Evolutionary conservation across 2,888 invertebrate species (phyloP).

Genomic region (Nowickia ferox): DNA sequence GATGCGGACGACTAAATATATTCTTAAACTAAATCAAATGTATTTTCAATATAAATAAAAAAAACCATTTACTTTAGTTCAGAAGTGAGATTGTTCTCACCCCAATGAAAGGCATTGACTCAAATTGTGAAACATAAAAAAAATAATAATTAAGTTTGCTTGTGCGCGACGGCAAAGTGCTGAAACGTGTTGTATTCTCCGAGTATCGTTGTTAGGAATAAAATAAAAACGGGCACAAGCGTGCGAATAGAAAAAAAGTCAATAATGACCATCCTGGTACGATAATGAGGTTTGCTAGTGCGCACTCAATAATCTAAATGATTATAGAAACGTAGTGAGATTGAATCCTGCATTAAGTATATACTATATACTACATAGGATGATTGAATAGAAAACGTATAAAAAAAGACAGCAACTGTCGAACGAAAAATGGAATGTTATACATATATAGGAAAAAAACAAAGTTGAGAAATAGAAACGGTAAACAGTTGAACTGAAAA

Average conservation of each 20-base stretch:
- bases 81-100: background rate
- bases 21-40: too few species aligned
- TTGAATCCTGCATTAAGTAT: too few species aligned
- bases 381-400: too few species aligned
- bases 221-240: slow-evolving; percentile 2
- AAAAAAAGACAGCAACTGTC: too few species aligned
- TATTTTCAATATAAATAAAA: too few species aligned
- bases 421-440: too few species aligned
- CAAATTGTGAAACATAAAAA: background rate
- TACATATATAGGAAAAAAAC: too few species aligned
- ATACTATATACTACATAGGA: too few species aligned
- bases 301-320: background rate
- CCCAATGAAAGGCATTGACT: background rate
- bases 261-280: slow-evolving; percentile 7
- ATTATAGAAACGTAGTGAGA: too few species aligned
- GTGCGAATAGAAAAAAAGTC: background rate
- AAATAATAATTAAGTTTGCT: background rate
- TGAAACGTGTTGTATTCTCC: background rate
- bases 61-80: background rate
- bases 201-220: background rate
- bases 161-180: background rate
- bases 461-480: too few species aligned
- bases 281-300: background rate
- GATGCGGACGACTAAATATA: too few species aligned
- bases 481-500: too few species aligned